Evolutionary conservation across 2,113 vertebrate species (phyloP), one percentile per base, ranked within the genome.

Genomic region (Nothobranchius kuhntae): DNA sequence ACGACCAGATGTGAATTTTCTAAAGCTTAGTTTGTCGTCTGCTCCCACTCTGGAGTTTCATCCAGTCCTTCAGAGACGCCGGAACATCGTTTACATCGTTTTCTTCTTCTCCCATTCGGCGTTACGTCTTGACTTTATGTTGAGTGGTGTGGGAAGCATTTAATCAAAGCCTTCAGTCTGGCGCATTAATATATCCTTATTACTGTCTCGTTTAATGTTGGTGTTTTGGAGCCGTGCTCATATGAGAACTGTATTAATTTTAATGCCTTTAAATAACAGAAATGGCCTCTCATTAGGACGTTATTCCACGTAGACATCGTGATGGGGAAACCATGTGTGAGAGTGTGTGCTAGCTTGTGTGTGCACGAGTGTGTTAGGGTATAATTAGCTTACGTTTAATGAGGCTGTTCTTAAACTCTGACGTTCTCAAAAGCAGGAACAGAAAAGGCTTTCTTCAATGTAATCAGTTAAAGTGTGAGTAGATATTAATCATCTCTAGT

Each of bases 321-420:
- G 48, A 63, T 13, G 54, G 66, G 66, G 68, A 77, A 56, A 75
- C 80, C 68, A 84, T 78, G 74, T 62, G 68, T 55, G 21, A 21
- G 21, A 21, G 45, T 59, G 68, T 78, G 61, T 84, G 70, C 52
- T 44, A 36, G n/a, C 46, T 13, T 58, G 30, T 30, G 17, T 52
- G 67, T 71, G 53, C 52, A 12, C 53, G 57, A 46, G 47, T 52
- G 63, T 15, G 55, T 68, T 53, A 56, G 17, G 53, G 53, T 76
- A 73, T 91, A 91, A 92, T 91, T 82, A 92, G 90, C 81, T 89
- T 81, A 64, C 87, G 83, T 90, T 91, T 89, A 86, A 87, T 77
- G 30, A 83, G 74, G 82, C 72, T 76, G 63, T 77, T 78, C 80
- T 81, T 88, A 67, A 89, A 89, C 78, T 81, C 77, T 66, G 75